Evolutionary conservation across 2,113 vertebrate species (phyloP).

Genomic region (Diadophis punctatus): DNA sequence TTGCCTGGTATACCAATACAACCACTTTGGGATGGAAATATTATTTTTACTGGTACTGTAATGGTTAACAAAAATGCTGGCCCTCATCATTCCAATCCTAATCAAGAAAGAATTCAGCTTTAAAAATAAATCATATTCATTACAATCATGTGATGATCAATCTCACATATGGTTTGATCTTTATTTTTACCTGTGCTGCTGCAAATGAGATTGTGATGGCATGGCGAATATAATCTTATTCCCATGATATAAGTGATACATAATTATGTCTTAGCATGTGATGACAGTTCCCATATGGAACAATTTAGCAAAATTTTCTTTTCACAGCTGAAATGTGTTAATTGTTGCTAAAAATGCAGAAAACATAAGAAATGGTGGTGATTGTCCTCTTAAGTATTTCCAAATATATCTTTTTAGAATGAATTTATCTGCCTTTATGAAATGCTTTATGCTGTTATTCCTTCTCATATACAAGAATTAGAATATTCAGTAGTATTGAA

Average conservation of each 20-base stretch:
- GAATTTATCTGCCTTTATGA: background rate
- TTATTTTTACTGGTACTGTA: background rate
- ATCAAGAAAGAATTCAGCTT: background rate
- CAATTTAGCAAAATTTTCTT: constrained; percentile 4
- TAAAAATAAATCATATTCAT: background rate
- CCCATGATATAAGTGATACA: background rate
- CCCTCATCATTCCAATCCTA: background rate
- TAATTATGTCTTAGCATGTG: background rate
- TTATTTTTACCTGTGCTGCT: background rate
- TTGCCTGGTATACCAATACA: background rate
- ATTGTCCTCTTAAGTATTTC: background rate
- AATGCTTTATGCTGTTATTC: background rate
- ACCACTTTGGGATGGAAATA: background rate
- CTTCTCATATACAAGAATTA: constrained; percentile 9
- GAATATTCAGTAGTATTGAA: constrained; percentile 7
- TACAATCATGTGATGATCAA: background rate
- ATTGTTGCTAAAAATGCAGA: constrained; percentile 16
- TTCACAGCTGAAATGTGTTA: constrained; percentile 15
- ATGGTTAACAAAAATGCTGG: background rate
- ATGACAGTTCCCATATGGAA: constrained; percentile 17
- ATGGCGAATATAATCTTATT: background rate
- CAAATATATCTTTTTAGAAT: background rate
- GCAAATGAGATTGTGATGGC: background rate
- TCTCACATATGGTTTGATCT: background rate
- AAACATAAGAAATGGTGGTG: background rate